Conservation (phyloP, 2,888 invertebrate genomes). For the Nipponacmea schrenckii region DNA sequence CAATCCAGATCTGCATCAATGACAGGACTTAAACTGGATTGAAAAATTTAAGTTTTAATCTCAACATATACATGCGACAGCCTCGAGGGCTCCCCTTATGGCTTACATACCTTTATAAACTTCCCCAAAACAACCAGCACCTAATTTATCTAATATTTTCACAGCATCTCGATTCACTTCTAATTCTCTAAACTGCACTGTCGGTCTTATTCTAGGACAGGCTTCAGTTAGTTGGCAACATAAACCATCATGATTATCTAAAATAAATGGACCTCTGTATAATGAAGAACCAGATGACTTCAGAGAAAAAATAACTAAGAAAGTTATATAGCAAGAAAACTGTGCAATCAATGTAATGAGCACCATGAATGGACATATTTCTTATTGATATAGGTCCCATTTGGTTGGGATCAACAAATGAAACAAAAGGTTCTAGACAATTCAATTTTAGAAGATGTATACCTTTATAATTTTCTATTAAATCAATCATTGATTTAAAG, state of each 20-base stretch:
- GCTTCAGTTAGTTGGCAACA: conserved; percentile 93
- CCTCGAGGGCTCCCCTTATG: too few relatives aligned
- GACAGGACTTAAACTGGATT: too few relatives aligned
- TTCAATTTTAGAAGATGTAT: conserved; percentile 8
- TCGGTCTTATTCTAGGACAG: conserved; percentile 89
- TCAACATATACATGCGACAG: too few relatives aligned
- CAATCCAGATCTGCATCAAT: too few relatives aligned
- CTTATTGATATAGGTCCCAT: too few relatives aligned
- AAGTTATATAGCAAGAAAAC: too few relatives aligned
- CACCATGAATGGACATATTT: too few relatives aligned
- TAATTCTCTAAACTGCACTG: conserved; percentile 98
- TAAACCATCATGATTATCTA: conserved; percentile 92
- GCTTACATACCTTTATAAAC: conserved; percentile 79
- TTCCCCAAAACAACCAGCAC: conserved; percentile 97
- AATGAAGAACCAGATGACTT: background rate
- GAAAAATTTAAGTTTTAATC: too few relatives aligned
- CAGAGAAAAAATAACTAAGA: background rate
- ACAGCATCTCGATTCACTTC: conserved; percentile 93
- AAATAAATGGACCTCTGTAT: background rate
- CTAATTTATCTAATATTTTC: conserved; percentile 87
- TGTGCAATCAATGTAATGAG: too few relatives aligned
- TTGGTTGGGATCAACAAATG: too few relatives aligned
- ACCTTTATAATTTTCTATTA: conserved; percentile 97
- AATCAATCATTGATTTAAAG: conserved; percentile 90
- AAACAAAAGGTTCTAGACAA: too few relatives aligned